Conservation (phyloP, 92 coral and sea anemone species). For the Phenganax stokvisi region DNA sequence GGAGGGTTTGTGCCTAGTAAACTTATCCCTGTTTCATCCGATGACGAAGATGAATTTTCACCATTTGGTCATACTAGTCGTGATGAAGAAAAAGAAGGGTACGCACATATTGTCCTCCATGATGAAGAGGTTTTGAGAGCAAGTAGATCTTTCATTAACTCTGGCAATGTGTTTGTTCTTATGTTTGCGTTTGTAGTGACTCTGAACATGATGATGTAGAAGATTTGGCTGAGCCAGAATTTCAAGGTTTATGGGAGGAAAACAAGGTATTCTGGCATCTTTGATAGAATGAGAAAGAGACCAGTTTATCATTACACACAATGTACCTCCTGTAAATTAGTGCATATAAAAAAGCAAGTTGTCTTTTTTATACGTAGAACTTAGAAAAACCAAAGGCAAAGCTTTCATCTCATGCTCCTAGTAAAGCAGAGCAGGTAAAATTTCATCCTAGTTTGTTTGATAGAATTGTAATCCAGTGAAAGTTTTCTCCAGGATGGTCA, state of each 20-base stretch:
- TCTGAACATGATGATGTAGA: slow-evolving; percentile 78
- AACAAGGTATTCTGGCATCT: slow-evolving; percentile 12
- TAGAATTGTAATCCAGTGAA: too few relatives aligned
- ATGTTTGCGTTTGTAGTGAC: slow-evolving; percentile 49
- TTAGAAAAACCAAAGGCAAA: slow-evolving; percentile 52
- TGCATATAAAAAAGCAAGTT: too few relatives aligned
- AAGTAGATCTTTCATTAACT: too few relatives aligned
- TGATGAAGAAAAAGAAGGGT: slow-evolving; percentile 96
- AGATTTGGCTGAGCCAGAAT: slow-evolving; percentile 94
- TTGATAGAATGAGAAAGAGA: too few relatives aligned
- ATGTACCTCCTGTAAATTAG: too few relatives aligned
- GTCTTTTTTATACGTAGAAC: slow-evolving; percentile 37
- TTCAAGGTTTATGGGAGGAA: slow-evolving; percentile 96
- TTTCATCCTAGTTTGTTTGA: background rate
- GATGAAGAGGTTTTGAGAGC: too few relatives aligned
- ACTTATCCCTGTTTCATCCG: slow-evolving; percentile 86
- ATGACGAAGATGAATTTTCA: slow-evolving; percentile 94
- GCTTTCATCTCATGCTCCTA: slow-evolving; percentile 71
- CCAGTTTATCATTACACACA: too few relatives aligned
- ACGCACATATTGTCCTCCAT: background rate
- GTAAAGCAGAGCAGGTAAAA: slow-evolving; percentile 84
- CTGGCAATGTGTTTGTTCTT: background rate
- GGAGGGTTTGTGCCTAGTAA: slow-evolving; percentile 54
- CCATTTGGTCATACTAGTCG: slow-evolving; percentile 97
- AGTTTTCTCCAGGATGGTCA: too few relatives aligned